These are phyloP conservation scores for Patella pellucida DNA, from an alignment of 2,888 invertebrate species.

Conservation along the genomic window DNA sequence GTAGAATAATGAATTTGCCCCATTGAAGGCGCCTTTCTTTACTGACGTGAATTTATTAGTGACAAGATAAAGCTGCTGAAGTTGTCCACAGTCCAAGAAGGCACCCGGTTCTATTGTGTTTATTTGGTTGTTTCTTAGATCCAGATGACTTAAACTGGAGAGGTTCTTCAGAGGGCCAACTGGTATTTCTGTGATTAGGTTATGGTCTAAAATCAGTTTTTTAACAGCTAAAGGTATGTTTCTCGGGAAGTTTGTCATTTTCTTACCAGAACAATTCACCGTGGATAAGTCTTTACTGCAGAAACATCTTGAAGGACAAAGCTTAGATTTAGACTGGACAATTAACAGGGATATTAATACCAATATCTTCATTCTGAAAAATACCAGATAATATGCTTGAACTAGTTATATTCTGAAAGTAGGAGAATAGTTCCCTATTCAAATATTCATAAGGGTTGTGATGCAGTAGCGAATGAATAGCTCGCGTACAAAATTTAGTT, in stretches of 20 bases:
- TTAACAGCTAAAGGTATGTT: conserved; percentile 41
- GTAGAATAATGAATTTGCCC: conserved; percentile 30
- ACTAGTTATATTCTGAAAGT: too few species aligned
- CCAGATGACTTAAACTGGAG: conserved; percentile 31
- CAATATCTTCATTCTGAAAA: neutral
- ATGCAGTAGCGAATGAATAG: too few species aligned
- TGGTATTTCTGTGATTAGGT: conserved; percentile 33
- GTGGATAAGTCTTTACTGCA: conserved; percentile 46
- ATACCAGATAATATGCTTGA: too few species aligned
- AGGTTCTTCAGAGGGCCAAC: conserved; percentile 12
- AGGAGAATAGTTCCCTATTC: too few species aligned
- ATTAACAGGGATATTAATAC: neutral
- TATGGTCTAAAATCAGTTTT: conserved; percentile 46
- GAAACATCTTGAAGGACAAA: conserved; percentile 39
- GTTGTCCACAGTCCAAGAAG: conserved; percentile 33
- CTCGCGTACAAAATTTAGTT: too few species aligned
- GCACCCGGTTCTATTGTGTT: conserved; percentile 32
- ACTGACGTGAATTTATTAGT: conserved; percentile 40
- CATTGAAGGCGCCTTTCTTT: conserved; percentile 39
- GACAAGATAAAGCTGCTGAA: conserved; percentile 36
- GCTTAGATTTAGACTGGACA: neutral
- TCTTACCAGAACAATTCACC: conserved; percentile 50
- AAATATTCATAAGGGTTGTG: too few species aligned
- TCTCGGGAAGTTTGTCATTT: conserved; percentile 35
- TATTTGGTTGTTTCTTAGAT: conserved; percentile 44